phyloP scores from a whole-genome alignment of 1,140 invertebrate species.

The Anadara kagoshimensis region DNA sequence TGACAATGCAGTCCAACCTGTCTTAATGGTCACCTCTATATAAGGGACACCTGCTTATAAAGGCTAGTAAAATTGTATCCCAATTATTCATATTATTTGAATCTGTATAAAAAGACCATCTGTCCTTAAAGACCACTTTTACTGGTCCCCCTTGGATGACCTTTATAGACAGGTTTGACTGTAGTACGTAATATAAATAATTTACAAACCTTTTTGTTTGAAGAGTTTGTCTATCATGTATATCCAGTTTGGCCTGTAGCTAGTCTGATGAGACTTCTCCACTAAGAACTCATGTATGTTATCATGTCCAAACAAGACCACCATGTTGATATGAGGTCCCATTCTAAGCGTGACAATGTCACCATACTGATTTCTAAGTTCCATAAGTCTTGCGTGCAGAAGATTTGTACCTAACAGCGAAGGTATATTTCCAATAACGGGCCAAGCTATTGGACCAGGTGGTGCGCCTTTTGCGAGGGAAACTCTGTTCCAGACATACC shows the following conservation, averaged over 20 bases:
- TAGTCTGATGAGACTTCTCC: conserved; percentile 17
- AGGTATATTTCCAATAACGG: conserved; percentile 36
- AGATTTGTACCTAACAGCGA: conserved; percentile 14
- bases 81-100: too few relatives aligned
- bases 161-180: too few relatives aligned
- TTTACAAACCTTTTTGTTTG: conserved; percentile 30
- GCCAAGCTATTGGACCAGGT: conserved; percentile 30
- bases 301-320: conserved; percentile 32
- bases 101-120: too few relatives aligned
- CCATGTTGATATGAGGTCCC: conserved; percentile 24
- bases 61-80: too few relatives aligned
- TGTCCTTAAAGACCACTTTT: too few relatives aligned
- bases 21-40: too few relatives aligned
- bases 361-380: conserved; percentile 31
- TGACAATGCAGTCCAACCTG: too few relatives aligned
- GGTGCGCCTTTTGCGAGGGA: conserved; percentile 7
- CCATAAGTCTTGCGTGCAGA: conserved; percentile 20
- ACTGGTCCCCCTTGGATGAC: too few relatives aligned
- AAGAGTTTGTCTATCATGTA: conserved; percentile 32
- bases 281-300: conserved; percentile 23
- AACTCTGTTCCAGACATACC: conserved; percentile 1
- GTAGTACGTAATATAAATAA: too few relatives aligned
- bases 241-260: conserved; percentile 37
- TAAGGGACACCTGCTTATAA: too few relatives aligned
- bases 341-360: conserved; percentile 27